phyloP scores from a whole-genome alignment of 2,888 invertebrate genomes.

The Ernsta delagoae region DNA sequence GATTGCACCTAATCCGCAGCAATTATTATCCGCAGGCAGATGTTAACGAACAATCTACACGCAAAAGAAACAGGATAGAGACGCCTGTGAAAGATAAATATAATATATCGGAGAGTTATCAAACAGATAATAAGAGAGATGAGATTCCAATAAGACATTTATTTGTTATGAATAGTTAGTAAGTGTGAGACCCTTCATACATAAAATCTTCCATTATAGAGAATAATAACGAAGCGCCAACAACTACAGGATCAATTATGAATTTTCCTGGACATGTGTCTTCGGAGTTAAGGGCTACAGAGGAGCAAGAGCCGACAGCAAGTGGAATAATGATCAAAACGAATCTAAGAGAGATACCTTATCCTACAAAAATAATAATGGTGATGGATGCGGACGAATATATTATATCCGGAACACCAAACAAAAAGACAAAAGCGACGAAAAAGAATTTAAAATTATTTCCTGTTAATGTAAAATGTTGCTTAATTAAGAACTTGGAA shows the following conservation, averaged over 20 bases:
- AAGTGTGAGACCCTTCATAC: no score
- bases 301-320: not conserved
- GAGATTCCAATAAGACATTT: no score
- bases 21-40: not conserved
- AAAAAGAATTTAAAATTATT: not conserved
- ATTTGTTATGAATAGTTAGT: no score
- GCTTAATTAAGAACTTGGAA: not conserved
- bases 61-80: no score
- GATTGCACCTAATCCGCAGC: not conserved
- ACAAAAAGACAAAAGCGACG: not conserved
- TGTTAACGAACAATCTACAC: not conserved
- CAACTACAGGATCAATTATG: not conserved
- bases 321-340: not conserved
- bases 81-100: no score
- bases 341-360: not conserved
- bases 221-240: no score
- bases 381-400: not conserved
- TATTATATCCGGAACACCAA: not conserved
- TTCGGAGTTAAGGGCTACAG: not conserved
- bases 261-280: not conserved
- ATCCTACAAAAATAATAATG: not conserved
- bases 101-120: no score
- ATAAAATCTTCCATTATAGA: no score
- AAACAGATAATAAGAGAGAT: no score
- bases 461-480: constrained; percentile 1